Evolutionary conservation across 1,140 invertebrate species (phyloP).

Genomic region (Yoshiicerus persimilis): DNA sequence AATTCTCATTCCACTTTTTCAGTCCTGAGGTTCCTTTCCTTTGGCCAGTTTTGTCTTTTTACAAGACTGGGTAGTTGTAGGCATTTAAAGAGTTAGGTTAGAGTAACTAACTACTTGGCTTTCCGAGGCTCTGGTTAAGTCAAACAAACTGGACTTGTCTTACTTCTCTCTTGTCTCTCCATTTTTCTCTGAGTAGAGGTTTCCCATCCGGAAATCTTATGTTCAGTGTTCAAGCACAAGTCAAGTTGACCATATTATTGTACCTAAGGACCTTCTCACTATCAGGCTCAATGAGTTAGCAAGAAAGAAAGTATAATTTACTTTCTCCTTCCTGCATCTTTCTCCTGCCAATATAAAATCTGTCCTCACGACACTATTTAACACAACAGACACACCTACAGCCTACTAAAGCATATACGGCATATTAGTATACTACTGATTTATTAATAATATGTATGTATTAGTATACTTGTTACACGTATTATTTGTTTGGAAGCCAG

Average conservation of each 20-base stretch:
- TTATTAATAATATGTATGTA: too few relatives aligned
- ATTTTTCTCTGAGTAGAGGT: neutral
- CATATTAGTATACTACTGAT: too few relatives aligned
- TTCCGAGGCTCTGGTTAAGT: neutral
- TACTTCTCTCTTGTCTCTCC: neutral
- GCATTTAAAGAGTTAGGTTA: neutral
- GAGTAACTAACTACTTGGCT: neutral
- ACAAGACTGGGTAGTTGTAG: neutral
- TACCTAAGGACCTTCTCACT: neutral
- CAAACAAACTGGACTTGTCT: too few relatives aligned
- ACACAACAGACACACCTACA: neutral
- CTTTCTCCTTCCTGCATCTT: neutral
- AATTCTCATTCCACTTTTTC: neutral
- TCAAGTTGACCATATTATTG: neutral
- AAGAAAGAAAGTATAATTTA: neutral
- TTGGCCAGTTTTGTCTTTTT: neutral
- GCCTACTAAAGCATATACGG: too few relatives aligned
- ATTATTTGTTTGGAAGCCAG: too few relatives aligned
- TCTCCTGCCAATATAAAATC: neutral
- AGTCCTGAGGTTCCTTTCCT: neutral
- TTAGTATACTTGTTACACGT: too few relatives aligned
- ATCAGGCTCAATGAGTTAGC: neutral
- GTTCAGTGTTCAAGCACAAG: neutral
- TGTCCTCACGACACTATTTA: neutral
- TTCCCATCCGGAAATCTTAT: neutral